These are phyloP conservation scores for Rhaphigaster nebulosa DNA, from an alignment of 2,888 invertebrate genomes.

Conservation along the genomic window DNA sequence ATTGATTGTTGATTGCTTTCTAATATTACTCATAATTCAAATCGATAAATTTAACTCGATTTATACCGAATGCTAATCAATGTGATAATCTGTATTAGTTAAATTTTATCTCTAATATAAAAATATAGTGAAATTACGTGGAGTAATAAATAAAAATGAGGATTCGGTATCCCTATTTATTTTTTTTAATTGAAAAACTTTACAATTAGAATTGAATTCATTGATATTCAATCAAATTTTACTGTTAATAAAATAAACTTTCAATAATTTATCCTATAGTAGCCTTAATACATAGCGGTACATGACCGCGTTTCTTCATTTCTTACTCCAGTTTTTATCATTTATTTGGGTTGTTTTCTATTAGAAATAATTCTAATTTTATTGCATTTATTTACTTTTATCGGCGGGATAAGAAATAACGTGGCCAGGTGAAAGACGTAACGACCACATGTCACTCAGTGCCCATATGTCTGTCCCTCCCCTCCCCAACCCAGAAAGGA, in stretches of 20 bases:
- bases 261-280: not conserved
- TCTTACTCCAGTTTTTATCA: not conserved
- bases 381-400: not conserved
- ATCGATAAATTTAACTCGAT: not conserved
- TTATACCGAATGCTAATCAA: not conserved
- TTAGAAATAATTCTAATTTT: not conserved
- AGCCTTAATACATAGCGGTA: not conserved
- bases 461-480: conserved; percentile 29
- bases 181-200: not conserved
- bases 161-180: not conserved
- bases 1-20: not conserved
- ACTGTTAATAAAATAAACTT: not conserved
- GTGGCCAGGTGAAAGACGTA: conserved; percentile 53
- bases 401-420: not conserved
- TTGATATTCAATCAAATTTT: not conserved
- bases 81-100: not conserved
- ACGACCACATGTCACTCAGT: conserved; percentile 51
- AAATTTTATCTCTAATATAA: not conserved
- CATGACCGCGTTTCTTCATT: not conserved
- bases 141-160: not conserved
- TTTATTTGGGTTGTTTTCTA: not conserved
- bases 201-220: not conserved
- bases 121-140: not conserved
- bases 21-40: not conserved
- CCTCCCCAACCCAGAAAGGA: conserved; percentile 21